Evolutionary conservation across 2,113 vertebrate species (phyloP), one percentile per base, ranked within the genome.

Genomic region (Columba livia): DNA sequence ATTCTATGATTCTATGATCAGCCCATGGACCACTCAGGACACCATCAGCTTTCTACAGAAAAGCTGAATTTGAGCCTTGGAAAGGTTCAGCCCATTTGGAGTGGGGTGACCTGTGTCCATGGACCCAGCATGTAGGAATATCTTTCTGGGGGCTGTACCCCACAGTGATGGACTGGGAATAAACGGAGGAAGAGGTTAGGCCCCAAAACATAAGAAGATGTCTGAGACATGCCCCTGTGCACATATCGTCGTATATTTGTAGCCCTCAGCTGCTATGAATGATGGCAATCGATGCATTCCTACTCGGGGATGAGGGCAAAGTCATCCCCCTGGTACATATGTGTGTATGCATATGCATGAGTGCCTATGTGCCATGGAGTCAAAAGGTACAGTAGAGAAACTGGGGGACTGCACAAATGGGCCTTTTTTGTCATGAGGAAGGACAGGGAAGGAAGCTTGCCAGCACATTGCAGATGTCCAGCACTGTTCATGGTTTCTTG

Each of bases 201-300:
- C 14, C 29, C 17, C 23, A 47, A 92, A 25, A 0, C 3, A 10
- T 26, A 5, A 23, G 40, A 66, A 7, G 4, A 7, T 1, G 5
- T 34, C 19, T 15, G 20, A 85, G 32, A 24, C 5, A 26, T 14
- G 24, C 1, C 26, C 11, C 62, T 69, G 26, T 11, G 54, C 29
- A 51, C 5, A 6, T n/a, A 32, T 14, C 9, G 57, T 17, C 2
- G 1, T 21, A 2, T 15, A 28, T 51, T 31, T 71, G 34, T n/a
- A 83, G 23, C 44, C 38, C 11, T 44, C 51, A 53, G 50, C 36
- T 81, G 14, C 69, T 16, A 20, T 0, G 0, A 53, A 62, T 1
- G 4, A 19, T 11, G 16, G 31, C 10, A 38, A 12, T 11, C 0
- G 0, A 5, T 21, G 24, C 2, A 23, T 56, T 60, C 24, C 56